These are phyloP conservation scores for Erythrocercus mccallii DNA, from an alignment of 2,113 vertebrate genomes.

Conservation along the genomic window DNA sequence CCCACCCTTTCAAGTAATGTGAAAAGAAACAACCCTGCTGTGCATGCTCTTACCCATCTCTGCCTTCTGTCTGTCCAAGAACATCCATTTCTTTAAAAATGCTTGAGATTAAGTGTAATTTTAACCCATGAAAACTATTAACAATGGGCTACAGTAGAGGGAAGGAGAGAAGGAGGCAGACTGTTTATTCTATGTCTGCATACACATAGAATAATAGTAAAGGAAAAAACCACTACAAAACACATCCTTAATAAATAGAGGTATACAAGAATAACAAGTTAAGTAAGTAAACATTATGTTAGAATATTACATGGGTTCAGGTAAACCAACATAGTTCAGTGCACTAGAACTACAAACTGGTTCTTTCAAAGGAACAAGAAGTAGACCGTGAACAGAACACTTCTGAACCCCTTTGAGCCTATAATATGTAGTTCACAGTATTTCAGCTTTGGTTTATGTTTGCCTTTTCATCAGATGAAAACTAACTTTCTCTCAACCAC, in stretches of 20 bases:
- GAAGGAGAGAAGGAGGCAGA: background rate
- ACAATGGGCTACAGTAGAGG: background rate
- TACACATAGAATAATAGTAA: background rate
- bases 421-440: background rate
- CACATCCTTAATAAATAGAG: background rate
- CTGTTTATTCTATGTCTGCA: background rate
- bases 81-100: background rate
- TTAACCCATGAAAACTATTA: background rate
- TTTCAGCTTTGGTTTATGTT: background rate
- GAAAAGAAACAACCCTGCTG: background rate
- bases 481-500: background rate
- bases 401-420: background rate
- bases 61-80: background rate
- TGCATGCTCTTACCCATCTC: background rate
- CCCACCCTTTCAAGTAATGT: accelerated
- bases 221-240: background rate
- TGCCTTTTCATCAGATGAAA: background rate
- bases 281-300: background rate
- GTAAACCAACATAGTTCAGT: background rate
- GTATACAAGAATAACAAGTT: background rate
- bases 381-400: background rate
- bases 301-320: background rate
- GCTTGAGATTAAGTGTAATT: background rate
- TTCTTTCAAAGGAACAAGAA: background rate
- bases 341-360: background rate